Evolutionary conservation across 2,888 invertebrate genomes (phyloP).

Genomic region (Sesia bembeciformis): DNA sequence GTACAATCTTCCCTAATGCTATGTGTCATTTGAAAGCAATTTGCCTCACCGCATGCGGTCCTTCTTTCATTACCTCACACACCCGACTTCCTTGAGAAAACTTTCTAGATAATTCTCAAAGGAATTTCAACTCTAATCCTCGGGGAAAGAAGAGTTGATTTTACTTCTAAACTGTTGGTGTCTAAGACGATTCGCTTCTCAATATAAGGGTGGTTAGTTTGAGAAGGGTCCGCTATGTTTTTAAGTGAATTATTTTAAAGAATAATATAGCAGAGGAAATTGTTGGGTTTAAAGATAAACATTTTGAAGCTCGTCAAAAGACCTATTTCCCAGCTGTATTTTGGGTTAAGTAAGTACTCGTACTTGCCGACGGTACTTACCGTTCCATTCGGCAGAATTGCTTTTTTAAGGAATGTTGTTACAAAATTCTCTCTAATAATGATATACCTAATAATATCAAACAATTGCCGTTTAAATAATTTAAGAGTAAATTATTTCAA

Average conservation of each 20-base stretch:
- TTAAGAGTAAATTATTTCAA: too few species aligned
- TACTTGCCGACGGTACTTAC: neutral
- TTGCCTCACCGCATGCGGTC: constrained; percentile 61
- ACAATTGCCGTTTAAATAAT: too few species aligned
- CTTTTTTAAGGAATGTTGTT: too few species aligned
- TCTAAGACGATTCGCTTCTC: neutral
- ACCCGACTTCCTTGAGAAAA: constrained; percentile 10
- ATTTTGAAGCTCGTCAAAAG: neutral
- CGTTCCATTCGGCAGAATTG: too few species aligned
- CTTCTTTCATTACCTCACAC: constrained; percentile 50
- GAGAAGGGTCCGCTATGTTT: constrained; percentile 30
- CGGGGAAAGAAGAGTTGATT: neutral
- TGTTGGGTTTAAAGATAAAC: neutral
- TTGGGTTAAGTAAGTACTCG: constrained; percentile 8
- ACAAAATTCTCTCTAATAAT: too few species aligned
- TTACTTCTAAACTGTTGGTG: neutral
- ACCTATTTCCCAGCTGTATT: neutral
- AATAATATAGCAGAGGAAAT: neutral
- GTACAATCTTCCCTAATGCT: constrained; percentile 41
- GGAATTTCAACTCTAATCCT: neutral
- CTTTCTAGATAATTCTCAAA: constrained; percentile 4
- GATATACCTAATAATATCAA: too few species aligned
- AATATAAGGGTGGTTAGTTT: constrained; percentile 11
- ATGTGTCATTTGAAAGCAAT: constrained; percentile 69
- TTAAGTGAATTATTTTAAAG: constrained; percentile 38